A percentile compares a stretch with the other conserved stretches of the same genome.
Conservation (phyloP, 2,797 vertebrate genomes). For the Trichosurus vulpecula region DNA sequence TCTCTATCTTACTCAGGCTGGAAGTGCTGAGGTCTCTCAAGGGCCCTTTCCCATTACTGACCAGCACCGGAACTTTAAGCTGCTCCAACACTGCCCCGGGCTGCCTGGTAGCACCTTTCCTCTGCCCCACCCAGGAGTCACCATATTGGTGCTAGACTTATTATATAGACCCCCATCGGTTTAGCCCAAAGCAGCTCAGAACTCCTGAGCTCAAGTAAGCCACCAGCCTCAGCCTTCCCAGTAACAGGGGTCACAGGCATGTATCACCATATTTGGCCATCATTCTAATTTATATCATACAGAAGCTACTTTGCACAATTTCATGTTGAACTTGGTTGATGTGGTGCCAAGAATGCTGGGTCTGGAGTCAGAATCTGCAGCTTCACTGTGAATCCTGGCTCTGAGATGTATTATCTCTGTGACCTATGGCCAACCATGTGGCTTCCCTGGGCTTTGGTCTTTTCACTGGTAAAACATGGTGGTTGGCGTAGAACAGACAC, state of each 20-base stretch:
- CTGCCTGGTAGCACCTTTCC: neutral
- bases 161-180: neutral
- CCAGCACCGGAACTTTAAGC: neutral
- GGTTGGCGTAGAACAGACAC: too few species aligned
- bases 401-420: neutral
- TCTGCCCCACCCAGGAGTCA: too few species aligned
- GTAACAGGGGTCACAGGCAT: neutral
- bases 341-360: neutral
- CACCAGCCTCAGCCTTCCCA: neutral
- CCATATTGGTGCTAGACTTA: neutral
- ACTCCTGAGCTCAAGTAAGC: neutral
- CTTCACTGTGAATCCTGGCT: neutral
- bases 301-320: neutral
- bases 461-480: neutral
- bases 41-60: neutral
- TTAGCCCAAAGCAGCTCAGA: neutral
- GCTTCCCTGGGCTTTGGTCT: neutral
- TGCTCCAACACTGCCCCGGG: neutral
- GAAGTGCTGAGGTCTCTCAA: neutral
- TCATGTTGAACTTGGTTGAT: neutral
- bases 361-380: neutral
- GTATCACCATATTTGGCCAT: neutral
- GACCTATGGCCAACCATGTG: neutral
- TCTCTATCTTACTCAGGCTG: neutral
- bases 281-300: neutral